phyloP scores from a whole-genome alignment of 2,888 invertebrate genomes.

The Drosophila monieri region DNA sequence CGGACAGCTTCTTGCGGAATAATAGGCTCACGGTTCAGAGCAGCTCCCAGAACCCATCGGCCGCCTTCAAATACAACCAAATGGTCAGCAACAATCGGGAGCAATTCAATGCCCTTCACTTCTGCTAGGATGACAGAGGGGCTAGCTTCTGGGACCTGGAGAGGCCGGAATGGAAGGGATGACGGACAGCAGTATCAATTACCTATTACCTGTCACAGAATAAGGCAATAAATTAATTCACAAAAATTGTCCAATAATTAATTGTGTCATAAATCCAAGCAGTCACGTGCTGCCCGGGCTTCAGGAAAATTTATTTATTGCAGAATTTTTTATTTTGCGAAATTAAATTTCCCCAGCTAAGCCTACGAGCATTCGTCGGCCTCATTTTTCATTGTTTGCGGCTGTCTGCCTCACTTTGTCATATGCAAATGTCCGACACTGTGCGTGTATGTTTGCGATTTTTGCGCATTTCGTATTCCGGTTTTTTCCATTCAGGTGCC shows the following conservation, averaged over 20 bases:
- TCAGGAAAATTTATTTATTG: constrained; percentile 40
- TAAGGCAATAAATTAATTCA: constrained; percentile 39
- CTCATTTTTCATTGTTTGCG: constrained; percentile 78
- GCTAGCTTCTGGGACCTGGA: neutral
- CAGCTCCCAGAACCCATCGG: constrained; percentile 14
- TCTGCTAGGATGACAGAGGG: constrained; percentile 66
- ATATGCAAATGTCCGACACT: constrained; percentile 51
- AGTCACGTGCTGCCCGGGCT: constrained; percentile 60
- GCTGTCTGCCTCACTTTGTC: constrained; percentile 76
- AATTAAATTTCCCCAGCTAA: constrained; percentile 65
- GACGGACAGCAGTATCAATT: neutral
- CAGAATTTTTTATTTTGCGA: constrained; percentile 36
- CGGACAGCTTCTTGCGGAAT: constrained; percentile 59
- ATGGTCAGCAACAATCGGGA: constrained; percentile 82
- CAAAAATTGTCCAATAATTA: constrained; percentile 55
- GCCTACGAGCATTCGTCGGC: constrained; percentile 49
- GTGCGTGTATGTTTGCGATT: constrained; percentile 40
- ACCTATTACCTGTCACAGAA: constrained; percentile 55
- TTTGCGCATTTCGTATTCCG: constrained; percentile 68
- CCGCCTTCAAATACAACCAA: constrained; percentile 76
- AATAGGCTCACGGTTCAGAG: constrained; percentile 46
- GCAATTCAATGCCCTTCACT: constrained; percentile 82
- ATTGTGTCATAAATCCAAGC: constrained; percentile 66
- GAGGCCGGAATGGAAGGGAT: constrained; percentile 1
- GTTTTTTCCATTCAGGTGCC: constrained; percentile 62